These are phyloP conservation scores for Romanogobio albipinnatus DNA, from an alignment of 2,113 vertebrate genomes.

Conservation along the genomic window DNA sequence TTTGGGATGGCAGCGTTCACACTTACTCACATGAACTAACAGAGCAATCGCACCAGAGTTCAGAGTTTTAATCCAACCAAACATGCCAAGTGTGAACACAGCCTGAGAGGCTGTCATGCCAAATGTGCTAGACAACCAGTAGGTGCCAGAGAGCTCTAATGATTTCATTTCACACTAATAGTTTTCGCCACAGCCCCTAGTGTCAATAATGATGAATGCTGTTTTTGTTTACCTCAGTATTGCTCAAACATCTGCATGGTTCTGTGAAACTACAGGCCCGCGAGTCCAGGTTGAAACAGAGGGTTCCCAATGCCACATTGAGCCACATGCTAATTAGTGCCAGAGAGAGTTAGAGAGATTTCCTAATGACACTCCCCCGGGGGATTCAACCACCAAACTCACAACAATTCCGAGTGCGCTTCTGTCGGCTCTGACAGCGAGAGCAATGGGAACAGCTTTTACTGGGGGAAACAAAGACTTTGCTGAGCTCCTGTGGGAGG, in stretches of 20 bases:
- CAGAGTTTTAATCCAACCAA: too few relatives aligned
- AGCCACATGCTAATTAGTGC: conserved; percentile 59
- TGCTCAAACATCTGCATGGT: conserved; percentile 46
- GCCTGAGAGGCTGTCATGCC: too few relatives aligned
- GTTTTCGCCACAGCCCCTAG: background rate
- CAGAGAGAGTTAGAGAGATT: conserved; percentile 56
- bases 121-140: background rate
- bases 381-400: conserved; percentile 54
- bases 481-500: conserved; percentile 55
- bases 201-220: conserved; percentile 24
- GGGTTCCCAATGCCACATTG: conserved; percentile 38
- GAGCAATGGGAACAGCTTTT: conserved; percentile 58
- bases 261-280: conserved; percentile 20
- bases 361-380: conserved; percentile 47
- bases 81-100: too few relatives aligned
- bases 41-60: too few relatives aligned
- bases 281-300: conserved; percentile 48
- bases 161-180: conserved; percentile 20
- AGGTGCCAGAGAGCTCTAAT: background rate
- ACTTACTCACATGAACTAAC: too few relatives aligned
- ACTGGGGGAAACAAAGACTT: conserved; percentile 59
- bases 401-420: conserved; percentile 48
- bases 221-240: background rate
- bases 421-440: conserved; percentile 55
- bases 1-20: too few relatives aligned